Evolutionary conservation across 2,888 invertebrate species (phyloP).

Genomic region (Mesochorus sp.): DNA sequence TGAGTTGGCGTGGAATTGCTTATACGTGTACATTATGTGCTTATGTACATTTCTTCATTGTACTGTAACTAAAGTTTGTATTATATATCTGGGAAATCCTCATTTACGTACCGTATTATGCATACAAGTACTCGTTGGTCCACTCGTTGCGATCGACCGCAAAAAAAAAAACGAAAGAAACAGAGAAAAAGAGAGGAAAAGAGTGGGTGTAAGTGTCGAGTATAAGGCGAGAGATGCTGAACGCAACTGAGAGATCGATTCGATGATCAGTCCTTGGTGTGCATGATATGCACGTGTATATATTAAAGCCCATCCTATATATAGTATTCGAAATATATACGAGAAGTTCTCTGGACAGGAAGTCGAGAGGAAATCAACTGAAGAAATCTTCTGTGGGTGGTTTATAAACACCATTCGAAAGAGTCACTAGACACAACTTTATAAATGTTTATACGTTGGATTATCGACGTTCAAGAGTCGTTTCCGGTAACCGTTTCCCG

Average conservation of each 20-base stretch:
- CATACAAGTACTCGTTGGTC: constrained; percentile 11
- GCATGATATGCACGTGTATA: not conserved
- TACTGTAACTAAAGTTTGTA: constrained; percentile 13
- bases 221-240: constrained; percentile 29
- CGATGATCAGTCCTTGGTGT: constrained; percentile 14
- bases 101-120: constrained; percentile 20
- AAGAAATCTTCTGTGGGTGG: constrained; percentile 4
- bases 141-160: constrained; percentile 11
- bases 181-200: not conserved
- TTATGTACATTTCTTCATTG: too few relatives aligned
- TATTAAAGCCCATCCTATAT: not conserved
- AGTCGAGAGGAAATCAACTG: constrained; percentile 17
- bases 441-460: not conserved
- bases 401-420: not conserved
- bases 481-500: constrained; percentile 16
- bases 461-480: constrained; percentile 20
- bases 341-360: not conserved
- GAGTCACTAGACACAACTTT: not conserved
- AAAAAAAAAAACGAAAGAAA: not conserved
- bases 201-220: constrained; percentile 33
- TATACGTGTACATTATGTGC: too few relatives aligned
- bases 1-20: too few relatives aligned
- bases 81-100: not conserved
- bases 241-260: constrained; percentile 14
- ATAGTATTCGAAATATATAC: not conserved